A percentile compares a stretch with the other conserved stretches of the same genome.
Conservation (phyloP, 2,113 vertebrate species). For the Loxodonta africana region DNA sequence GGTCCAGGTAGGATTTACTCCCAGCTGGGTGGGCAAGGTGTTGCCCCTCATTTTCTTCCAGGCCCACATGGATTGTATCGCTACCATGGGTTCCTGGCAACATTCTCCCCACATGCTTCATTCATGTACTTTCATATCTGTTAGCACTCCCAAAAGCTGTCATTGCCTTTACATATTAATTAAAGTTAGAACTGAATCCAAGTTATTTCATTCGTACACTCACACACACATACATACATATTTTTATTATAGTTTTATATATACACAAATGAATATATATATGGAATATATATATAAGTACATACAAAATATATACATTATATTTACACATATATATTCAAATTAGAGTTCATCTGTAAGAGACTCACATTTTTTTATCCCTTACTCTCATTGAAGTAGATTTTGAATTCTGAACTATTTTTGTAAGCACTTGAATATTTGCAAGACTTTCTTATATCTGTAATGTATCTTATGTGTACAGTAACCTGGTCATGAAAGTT, state of each 20-base stretch:
- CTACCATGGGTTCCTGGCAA: not conserved
- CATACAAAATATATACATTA: not conserved
- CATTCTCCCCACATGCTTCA: not conserved
- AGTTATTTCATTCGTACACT: slow-evolving; percentile 12
- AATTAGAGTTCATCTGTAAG: not conserved
- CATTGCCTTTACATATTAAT: slow-evolving; percentile 25
- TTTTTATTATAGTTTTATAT: not conserved
- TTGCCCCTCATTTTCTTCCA: not conserved
- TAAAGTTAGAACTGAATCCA: slow-evolving; percentile 18
- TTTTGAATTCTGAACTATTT: slow-evolving; percentile 30
- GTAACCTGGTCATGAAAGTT: not conserved
- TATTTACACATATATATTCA: not conserved
- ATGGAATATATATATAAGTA: not conserved
- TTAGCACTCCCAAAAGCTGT: slow-evolving; percentile 31
- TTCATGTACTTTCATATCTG: not conserved
- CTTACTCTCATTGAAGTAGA: not conserved
- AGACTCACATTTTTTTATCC: not conserved
- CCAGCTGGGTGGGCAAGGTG: not conserved
- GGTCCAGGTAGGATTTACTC: not conserved
- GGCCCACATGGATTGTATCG: not conserved
- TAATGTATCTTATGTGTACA: not conserved
- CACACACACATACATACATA: not conserved
- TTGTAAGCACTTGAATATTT: not conserved
- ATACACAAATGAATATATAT: not conserved
- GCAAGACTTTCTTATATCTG: not conserved